Base-by-base conservation (phyloP, 2,888 invertebrate species). In the Acanthopleura granulata region DNA sequence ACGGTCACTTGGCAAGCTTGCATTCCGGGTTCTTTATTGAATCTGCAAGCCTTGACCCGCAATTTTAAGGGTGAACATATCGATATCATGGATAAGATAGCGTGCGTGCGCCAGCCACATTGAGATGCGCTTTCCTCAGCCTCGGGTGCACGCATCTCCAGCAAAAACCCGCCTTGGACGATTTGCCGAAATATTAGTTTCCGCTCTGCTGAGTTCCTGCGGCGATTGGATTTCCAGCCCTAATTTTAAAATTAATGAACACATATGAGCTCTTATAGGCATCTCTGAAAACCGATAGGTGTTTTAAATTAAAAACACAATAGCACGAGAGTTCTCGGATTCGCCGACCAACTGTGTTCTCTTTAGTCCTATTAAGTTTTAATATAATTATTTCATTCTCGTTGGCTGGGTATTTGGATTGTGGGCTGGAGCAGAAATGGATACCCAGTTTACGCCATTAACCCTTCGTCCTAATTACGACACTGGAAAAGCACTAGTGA, bases 261-360 rank as follows among this genome's bases (percentile, higher is more conserved):
- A 57, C 57, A 57, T 57, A 57, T 57, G 57, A 57, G 69, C 25
- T 18, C 9, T 69, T 25, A 25, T 69, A 30, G 25, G 69, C 25
- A 18, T 30, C 69, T 18, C 25, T n/a, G 69, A 22, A 69, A 69
- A 30, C 25, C 69, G 69, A 69, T 69, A 69, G 22, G 69, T 25
- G 69, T 25, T 69, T 69, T n/a, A 25, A 69, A 29, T 69, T 69
- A 69, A 69, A 69, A 69, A 69, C 27, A 69, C 69, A 69, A 69
- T 22, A 69, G 69, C 69, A 16, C 18, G 18, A 69, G 18, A 16
- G 6, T 16, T 69, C 25, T 69, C 69, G 25, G 69, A 69, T 69
- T 69, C 27, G 18, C 16, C 69, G 25, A 9, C 69, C 69, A 69
- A 69, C 16, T 27, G 25, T 25, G 25, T 25, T 69, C 69, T 30